Conservation (phyloP, 2,797 vertebrate species). For the Poecilia wingei region DNA sequence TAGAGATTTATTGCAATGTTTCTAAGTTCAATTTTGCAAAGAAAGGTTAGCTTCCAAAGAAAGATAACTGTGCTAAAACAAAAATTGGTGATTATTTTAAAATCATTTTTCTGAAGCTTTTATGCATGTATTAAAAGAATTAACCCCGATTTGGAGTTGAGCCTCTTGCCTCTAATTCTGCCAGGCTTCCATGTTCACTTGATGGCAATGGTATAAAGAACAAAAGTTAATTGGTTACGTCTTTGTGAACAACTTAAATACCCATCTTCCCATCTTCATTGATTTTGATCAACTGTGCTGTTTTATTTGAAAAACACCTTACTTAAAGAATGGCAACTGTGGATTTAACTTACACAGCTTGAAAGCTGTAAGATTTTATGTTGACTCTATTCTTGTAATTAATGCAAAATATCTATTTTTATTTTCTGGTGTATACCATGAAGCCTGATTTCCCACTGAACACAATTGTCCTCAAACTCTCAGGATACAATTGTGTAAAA, state of each 20-base stretch:
- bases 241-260: not conserved
- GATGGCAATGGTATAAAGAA: not conserved
- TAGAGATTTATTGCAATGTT: no score
- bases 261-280: not conserved
- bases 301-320: not conserved
- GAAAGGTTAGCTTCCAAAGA: not conserved
- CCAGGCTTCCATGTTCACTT: not conserved
- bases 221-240: not conserved
- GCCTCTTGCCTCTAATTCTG: not conserved
- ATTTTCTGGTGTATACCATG: not conserved
- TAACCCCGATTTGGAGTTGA: not conserved
- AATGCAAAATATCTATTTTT: not conserved
- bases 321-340: not conserved
- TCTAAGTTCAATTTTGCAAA: no score
- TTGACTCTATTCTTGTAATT: not conserved
- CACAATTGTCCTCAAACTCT: not conserved
- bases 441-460: not conserved
- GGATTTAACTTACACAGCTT: not conserved
- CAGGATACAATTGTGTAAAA: not conserved
- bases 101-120: not conserved
- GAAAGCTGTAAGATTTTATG: no score
- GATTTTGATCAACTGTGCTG: no score
- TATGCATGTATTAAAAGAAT: not conserved
- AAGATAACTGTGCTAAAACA: not conserved
- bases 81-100: not conserved